Conservation (phyloP, 2,888 invertebrate species). For the Achlya flavicornis region DNA sequence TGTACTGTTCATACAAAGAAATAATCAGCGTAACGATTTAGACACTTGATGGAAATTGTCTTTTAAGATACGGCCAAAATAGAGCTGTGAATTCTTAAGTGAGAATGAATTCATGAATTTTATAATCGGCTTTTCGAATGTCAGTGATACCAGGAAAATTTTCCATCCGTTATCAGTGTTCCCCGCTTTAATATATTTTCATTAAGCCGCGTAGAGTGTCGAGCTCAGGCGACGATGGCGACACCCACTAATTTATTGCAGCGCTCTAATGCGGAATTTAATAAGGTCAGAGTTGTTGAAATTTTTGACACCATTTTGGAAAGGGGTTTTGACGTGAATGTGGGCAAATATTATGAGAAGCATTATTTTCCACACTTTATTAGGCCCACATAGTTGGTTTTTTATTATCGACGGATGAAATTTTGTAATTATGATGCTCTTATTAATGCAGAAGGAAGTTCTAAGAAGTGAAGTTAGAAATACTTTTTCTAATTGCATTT, state of each 20-base stretch:
- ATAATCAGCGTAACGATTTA: not conserved
- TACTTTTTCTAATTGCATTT: not conserved
- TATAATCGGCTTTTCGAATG: conserved; percentile 1
- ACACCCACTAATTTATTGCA: conserved; percentile 61
- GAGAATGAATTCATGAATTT: not conserved
- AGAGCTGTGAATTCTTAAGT: not conserved
- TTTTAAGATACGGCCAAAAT: not conserved
- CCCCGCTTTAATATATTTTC: conserved; percentile 57
- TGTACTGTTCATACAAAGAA: not conserved
- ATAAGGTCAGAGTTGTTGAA: conserved; percentile 49
- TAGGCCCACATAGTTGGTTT: not conserved
- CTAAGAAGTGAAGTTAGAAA: too few relatives aligned
- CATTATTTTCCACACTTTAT: not conserved
- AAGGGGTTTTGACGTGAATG: not conserved
- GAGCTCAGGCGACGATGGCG: conserved; percentile 27
- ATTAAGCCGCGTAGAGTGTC: conserved; percentile 50
- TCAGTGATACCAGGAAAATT: conserved; percentile 1
- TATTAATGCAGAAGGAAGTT: too few relatives aligned
- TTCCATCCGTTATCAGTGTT: conserved; percentile 30
- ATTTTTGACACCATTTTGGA: conserved; percentile 24
- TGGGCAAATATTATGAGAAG: not conserved
- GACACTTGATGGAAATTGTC: not conserved
- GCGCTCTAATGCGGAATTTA: conserved; percentile 64
- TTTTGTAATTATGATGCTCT: too few relatives aligned
- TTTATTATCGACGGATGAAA: not conserved